Conservation (phyloP, 2,113 vertebrate species). For the Burhinus bistriatus region DNA sequence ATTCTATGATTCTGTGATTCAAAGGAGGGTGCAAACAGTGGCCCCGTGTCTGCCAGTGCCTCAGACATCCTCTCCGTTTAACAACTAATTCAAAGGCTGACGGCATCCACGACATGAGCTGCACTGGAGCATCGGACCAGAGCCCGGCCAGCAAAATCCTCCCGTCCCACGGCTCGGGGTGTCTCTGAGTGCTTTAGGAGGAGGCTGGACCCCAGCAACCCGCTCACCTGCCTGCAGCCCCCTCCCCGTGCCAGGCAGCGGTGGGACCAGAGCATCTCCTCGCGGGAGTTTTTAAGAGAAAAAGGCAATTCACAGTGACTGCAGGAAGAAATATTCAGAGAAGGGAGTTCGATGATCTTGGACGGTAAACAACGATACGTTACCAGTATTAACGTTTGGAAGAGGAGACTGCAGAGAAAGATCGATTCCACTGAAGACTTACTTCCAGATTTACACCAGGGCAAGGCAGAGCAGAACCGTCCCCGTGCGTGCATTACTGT, state of each 20-base stretch:
- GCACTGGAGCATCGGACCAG: background rate
- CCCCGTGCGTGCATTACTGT: rapidly evolving
- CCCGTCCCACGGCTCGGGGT: background rate
- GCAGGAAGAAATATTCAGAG: background rate
- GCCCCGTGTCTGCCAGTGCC: background rate
- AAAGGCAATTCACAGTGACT: background rate
- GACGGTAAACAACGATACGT: background rate
- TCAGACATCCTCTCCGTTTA: rapidly evolving
- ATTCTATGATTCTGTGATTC: too few species aligned
- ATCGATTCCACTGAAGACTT: background rate
- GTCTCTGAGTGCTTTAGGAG: background rate
- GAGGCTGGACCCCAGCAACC: background rate
- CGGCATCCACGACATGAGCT: rapidly evolving
- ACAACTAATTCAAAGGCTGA: background rate
- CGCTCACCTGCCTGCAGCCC: background rate
- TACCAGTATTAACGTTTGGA: background rate
- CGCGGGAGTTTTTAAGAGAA: background rate
- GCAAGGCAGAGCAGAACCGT: background rate
- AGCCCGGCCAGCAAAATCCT: too few species aligned
- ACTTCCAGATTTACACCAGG: background rate
- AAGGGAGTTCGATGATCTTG: background rate
- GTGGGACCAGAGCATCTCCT: background rate
- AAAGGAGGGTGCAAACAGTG: background rate
- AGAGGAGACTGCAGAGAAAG: background rate
- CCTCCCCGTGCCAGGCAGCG: too few species aligned